Evolutionary conservation across 2,113 vertebrate genomes (phyloP).

Genomic region (Menura novaehollandiae): DNA sequence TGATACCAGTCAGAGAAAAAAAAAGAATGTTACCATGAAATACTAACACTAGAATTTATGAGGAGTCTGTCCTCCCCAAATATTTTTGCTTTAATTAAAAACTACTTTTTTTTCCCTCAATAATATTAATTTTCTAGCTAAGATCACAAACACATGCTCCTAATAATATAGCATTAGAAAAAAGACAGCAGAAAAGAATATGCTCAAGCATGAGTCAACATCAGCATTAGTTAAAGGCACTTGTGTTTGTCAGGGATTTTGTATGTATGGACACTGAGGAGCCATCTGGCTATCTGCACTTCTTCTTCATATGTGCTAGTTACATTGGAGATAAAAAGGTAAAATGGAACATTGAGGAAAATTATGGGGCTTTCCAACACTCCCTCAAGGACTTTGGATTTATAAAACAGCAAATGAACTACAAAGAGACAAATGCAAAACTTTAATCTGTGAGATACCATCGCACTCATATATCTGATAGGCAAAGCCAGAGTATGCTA

Average conservation of each 20-base stretch:
- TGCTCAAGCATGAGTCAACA: background rate
- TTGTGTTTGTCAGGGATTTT: background rate
- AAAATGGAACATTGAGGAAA: slow-evolving; percentile 60
- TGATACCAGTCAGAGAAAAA: background rate
- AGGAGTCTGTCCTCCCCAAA: background rate
- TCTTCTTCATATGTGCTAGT: slow-evolving; percentile 46
- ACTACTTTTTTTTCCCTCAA: background rate
- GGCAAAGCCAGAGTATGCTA: slow-evolving; percentile 58
- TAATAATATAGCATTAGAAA: background rate
- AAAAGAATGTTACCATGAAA: background rate
- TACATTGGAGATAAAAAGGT: slow-evolving; percentile 63
- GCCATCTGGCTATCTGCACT: slow-evolving; percentile 36
- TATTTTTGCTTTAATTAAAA: background rate
- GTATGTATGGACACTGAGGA: background rate
- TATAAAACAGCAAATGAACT: slow-evolving; percentile 71
- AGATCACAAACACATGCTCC: background rate
- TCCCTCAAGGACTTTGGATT: slow-evolving; percentile 65
- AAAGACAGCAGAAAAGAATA: background rate
- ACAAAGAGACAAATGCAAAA: slow-evolving; percentile 64
- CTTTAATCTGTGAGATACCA: slow-evolving; percentile 71
- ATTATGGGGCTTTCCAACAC: slow-evolving; percentile 70
- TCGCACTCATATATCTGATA: slow-evolving; percentile 65
- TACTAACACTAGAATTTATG: background rate
- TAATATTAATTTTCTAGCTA: background rate
- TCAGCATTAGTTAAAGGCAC: background rate